Evolutionary conservation across 2,113 vertebrate genomes (phyloP).

Genomic region (Gambusia affinis): DNA sequence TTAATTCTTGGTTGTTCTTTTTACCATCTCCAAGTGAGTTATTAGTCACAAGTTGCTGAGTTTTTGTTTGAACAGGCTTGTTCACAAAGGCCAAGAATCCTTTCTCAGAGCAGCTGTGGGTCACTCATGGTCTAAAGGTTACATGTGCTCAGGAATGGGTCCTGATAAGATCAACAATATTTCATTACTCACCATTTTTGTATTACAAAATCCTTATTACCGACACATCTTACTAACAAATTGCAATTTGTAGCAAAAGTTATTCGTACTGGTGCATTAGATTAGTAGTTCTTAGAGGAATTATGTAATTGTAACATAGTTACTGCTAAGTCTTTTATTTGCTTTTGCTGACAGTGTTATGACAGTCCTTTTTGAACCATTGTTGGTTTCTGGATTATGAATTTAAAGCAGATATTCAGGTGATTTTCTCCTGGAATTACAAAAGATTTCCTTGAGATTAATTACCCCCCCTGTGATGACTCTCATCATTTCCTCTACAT

Average conservation of each 20-base stretch:
- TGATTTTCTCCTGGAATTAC: slow-evolving; percentile 1
- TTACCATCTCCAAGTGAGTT: neutral
- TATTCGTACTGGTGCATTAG: slow-evolving; percentile 33
- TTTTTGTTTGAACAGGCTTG: neutral
- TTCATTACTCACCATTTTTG: slow-evolving; percentile 6
- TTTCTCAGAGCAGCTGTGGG: neutral
- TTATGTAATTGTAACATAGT: neutral
- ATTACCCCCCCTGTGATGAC: slow-evolving; percentile 34
- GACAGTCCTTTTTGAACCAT: neutral
- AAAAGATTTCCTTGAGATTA: slow-evolving; percentile 31
- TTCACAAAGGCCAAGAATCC: slow-evolving; percentile 6
- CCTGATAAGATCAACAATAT: slow-evolving; percentile 27
- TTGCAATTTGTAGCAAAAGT: slow-evolving; percentile 27
- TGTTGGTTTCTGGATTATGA: neutral
- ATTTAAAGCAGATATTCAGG: slow-evolving; percentile 2
- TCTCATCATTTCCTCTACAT: slow-evolving; percentile 4
- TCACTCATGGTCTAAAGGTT: slow-evolving; percentile 47
- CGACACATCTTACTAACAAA: neutral
- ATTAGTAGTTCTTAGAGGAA: slow-evolving; percentile 38
- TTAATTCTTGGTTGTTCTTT: slow-evolving; percentile 4
- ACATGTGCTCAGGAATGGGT: slow-evolving; percentile 42
- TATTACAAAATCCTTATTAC: slow-evolving; percentile 20
- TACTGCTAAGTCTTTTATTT: neutral
- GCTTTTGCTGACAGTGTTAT: neutral
- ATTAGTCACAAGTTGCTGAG: neutral